Base-by-base conservation (phyloP, 2,888 invertebrate genomes). In the Nysson spinosus region DNA sequence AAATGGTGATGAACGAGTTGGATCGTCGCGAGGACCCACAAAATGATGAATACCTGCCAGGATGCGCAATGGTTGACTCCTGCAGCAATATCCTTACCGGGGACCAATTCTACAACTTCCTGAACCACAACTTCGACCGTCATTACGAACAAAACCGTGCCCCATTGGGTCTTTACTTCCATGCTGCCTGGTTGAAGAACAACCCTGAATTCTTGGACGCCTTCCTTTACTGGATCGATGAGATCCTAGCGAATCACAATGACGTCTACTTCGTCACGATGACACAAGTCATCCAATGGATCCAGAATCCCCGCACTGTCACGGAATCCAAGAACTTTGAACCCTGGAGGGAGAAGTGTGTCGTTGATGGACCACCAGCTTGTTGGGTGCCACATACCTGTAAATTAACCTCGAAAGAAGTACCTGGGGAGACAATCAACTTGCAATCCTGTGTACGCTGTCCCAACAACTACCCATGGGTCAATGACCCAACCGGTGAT, bases 221-320 rank as follows among this genome's bases (percentile, higher is more conserved):
- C 49, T 96, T 97, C 92, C 89, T 96, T 14, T 96, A 94, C 87
- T 97, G 96, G 96, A 93, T 97, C 83, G 96, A 97, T 85, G 96
- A 97, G 88, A 91, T 95, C 61, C 88, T 95, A 28, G 89, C 91
- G 77, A 94, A 93, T 74, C 95, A 95, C 89, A 95, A 94, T 75
- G 97, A 97, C 84, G 96, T 96, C 6, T 97, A 95, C 88, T 97
- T 97, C 86, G 95, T 95, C 11, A 97, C 96, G 61, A 96, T 96
- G 96, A 96, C 96, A n/a, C 95, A 96, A 87, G 96, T 96, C 4
- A 96, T 97, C 78, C 96, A 96, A 85, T 97, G 97, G 97, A 95
- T 97, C 84, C 97, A 97, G 85, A 96, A 96, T 86, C 96, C 96
- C 39, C 91, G 94, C 63, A 96, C 96, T 9, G 85, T 94, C 75